These are phyloP conservation scores for Bos javanicus DNA, from an alignment of 2,113 vertebrate genomes.

Conservation along the genomic window DNA sequence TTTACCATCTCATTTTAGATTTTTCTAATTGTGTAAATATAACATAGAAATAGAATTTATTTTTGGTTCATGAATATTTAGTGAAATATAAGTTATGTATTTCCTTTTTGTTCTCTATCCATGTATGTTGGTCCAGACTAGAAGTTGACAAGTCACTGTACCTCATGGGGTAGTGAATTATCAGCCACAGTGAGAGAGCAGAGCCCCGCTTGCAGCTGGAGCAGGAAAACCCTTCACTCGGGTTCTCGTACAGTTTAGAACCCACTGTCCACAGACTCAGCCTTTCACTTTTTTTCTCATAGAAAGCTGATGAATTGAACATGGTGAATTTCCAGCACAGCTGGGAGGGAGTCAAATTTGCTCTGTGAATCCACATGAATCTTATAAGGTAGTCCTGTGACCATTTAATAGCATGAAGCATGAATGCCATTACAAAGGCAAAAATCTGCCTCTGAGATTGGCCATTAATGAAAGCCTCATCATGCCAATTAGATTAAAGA, in stretches of 20 bases:
- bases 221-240: conserved; percentile 79
- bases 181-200: conserved; percentile 80
- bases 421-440: conserved; percentile 58
- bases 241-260: conserved; percentile 63
- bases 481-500: conserved; percentile 46
- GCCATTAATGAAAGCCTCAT: conserved; percentile 49
- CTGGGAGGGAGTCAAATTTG: conserved; percentile 59
- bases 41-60: conserved; percentile 98
- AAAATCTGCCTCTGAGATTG: conserved; percentile 45
- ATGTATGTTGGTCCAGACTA: conserved; percentile 89
- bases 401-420: conserved; percentile 30
- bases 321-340: conserved; percentile 52
- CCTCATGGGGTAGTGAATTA: conserved; percentile 89
- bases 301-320: conserved; percentile 58
- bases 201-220: conserved; percentile 79
- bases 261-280: conserved; percentile 67
- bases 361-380: conserved; percentile 67
- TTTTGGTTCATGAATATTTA: conserved; percentile 95
- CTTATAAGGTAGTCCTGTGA: conserved; percentile 42
- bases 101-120: conserved; percentile 86
- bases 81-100: conserved; percentile 98
- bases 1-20: conserved; percentile 93
- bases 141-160: conserved; percentile 91
- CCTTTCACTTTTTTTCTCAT: conserved; percentile 51
- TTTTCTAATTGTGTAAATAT: conserved; percentile 98